phyloP scores from a whole-genome alignment of 1,140 invertebrate genomes.

The Mercenaria mercenaria region DNA sequence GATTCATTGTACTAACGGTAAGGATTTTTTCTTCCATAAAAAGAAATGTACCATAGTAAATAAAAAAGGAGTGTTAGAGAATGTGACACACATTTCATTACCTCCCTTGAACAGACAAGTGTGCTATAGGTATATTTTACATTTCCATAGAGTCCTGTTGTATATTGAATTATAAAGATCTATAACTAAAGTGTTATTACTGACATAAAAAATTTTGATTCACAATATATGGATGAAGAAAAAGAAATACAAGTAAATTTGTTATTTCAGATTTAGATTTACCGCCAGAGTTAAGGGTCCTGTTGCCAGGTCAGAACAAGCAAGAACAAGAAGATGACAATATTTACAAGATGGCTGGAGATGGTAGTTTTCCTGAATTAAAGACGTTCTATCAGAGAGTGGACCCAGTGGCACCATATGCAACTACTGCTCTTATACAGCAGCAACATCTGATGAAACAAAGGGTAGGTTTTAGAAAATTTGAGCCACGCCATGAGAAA shows the following conservation, averaged over 20 bases:
- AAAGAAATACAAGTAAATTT: too few relatives aligned
- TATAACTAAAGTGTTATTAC: too few relatives aligned
- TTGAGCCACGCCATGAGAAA: too few relatives aligned
- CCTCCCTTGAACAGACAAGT: too few relatives aligned
- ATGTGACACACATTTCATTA: too few relatives aligned
- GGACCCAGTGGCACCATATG: slow-evolving; percentile 91
- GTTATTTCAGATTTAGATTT: slow-evolving; percentile 54
- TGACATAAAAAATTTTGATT: too few relatives aligned
- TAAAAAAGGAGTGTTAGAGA: too few relatives aligned
- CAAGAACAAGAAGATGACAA: slow-evolving; percentile 74
- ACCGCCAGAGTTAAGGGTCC: slow-evolving; percentile 45
- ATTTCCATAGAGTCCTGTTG: too few relatives aligned
- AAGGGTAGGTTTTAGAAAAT: slow-evolving; percentile 44
- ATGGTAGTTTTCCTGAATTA: slow-evolving; percentile 84
- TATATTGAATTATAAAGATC: too few relatives aligned
- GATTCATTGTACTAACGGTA: slow-evolving; percentile 20
- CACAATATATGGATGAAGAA: too few relatives aligned
- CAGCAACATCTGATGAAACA: slow-evolving; percentile 59
- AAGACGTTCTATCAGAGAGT: slow-evolving; percentile 93
- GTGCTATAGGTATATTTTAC: too few relatives aligned
- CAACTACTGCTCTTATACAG: slow-evolving; percentile 91
- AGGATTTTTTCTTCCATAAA: not conserved
- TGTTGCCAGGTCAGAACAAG: slow-evolving; percentile 53
- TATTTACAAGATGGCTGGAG: slow-evolving; percentile 78
- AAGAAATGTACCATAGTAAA: too few relatives aligned